A percentile compares a stretch with the other conserved stretches of the same genome.
Evolutionary conservation across 2,113 vertebrate species (phyloP).

Genomic region (Pterocles orientalis): DNA sequence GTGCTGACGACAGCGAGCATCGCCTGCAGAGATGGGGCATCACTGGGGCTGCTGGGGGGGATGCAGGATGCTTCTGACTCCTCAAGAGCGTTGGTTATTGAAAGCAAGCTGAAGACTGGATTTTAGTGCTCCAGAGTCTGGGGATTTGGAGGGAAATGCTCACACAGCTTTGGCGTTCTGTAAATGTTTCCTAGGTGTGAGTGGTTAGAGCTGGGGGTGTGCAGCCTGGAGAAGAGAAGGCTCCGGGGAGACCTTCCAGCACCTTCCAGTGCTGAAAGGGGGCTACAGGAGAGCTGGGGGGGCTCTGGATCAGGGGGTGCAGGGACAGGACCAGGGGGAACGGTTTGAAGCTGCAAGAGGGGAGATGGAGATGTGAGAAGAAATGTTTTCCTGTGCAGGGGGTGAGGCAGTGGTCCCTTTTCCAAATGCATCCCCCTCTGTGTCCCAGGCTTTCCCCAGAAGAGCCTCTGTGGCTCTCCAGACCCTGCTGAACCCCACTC

Average conservation of each 20-base stretch:
- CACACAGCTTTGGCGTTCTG: neutral
- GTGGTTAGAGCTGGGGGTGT: neutral
- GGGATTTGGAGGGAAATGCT: neutral
- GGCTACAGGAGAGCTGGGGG: too few relatives aligned
- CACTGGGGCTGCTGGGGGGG: neutral
- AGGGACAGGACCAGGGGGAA: too few relatives aligned
- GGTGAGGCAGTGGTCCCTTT: too few relatives aligned
- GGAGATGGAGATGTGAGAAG: too few relatives aligned
- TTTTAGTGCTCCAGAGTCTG: neutral
- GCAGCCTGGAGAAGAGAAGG: too few relatives aligned
- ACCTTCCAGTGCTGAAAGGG: too few relatives aligned
- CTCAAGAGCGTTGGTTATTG: neutral
- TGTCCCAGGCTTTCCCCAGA: neutral
- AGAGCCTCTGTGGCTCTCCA: accelerated
- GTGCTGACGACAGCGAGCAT: neutral
- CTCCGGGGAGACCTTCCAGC: too few relatives aligned
- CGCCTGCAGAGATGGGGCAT: neutral
- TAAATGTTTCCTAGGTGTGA: neutral
- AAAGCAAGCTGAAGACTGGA: neutral
- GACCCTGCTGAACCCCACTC: neutral
- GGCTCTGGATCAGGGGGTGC: too few relatives aligned
- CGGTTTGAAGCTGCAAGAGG: too few relatives aligned
- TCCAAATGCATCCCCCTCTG: neutral
- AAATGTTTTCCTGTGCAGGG: too few relatives aligned
- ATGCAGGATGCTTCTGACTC: neutral